Base-by-base conservation (phyloP, 2,113 vertebrate species). In the Ceyx cyanopectus region DNA sequence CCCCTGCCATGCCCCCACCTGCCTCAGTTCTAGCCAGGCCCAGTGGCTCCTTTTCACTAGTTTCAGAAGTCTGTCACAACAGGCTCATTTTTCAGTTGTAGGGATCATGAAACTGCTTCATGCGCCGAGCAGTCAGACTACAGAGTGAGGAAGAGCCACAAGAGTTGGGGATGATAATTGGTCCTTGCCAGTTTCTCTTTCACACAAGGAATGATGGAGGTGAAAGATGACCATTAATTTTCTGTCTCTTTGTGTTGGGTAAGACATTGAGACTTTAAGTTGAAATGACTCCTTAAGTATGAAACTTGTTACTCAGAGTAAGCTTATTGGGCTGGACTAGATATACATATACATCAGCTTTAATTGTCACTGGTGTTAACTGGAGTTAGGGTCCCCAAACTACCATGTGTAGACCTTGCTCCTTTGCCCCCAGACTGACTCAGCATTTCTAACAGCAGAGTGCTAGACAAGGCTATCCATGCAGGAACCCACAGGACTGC, bases 111-210 rank as follows among this genome's bases (percentile, higher is more conserved):
- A 76, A 68, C n/a, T 5, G 1, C 53, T 50, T n/a, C 2, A 0
- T 51, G 22, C 15, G 0, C 30, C 0, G 1, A 37, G 26, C 10
- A 21, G 48, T 62, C 23, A 22, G 14, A 27, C 37, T 79, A 41
- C 24, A 9, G 1, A 5, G 12, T 37, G 43, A 57, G 57, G 74
- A 72, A 48, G 45, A 76, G 40, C 8, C 62, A 22, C 32, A 72
- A 30, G 15, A 37, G 37, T 22, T 76, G 60, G 54, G 43, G 27
- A 13, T 63, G 57, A 32, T 68, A 26, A 37, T 60, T 56, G 56
- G 32, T 37, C 13, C 27, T 54, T 79, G 21, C 18, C 29, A 21
- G 41, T 74, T 90, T 20, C n/a, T 72, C 6, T 84, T 12, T 45
- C 6, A 11, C 2, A 1, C 22, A 32, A 37, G 14, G 13, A 87